Evolutionary conservation across 2,888 invertebrate genomes (phyloP).

Genomic region (Bombylius discolor): DNA sequence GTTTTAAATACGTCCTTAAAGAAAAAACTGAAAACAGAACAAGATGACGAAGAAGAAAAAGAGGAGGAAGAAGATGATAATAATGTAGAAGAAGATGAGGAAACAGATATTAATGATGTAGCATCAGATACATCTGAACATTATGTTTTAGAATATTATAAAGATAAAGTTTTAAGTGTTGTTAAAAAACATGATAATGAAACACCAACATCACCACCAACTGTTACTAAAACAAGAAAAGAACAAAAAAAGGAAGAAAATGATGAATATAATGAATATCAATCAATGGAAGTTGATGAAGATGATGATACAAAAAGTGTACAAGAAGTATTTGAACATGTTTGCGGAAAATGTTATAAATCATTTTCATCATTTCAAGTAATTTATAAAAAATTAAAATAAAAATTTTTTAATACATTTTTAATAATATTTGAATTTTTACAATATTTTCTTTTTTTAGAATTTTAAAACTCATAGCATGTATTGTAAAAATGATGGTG

Average conservation of each 20-base stretch:
- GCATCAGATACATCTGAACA: not conserved
- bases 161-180: not conserved
- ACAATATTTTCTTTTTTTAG: constrained; percentile 14
- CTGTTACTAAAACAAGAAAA: no score
- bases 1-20: not conserved
- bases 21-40: not conserved
- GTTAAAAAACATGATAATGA: not conserved
- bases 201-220: no score
- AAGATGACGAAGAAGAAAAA: not conserved
- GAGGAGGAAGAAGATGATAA: not conserved
- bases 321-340: constrained; percentile 31
- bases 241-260: not conserved
- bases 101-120: not conserved
- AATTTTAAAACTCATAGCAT: constrained; percentile 25
- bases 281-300: constrained; percentile 3
- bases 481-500: not conserved
- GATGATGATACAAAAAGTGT: not conserved
- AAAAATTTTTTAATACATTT: not conserved
- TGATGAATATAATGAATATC: constrained; percentile 3
- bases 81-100: not conserved
- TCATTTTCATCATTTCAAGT: constrained; percentile 28
- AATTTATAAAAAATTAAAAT: constrained; percentile 5
- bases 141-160: not conserved
- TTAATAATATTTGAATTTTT: not conserved
- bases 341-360: constrained; percentile 34